Evolutionary conservation across 2,113 vertebrate genomes (phyloP).

Genomic region (Parus major): DNA sequence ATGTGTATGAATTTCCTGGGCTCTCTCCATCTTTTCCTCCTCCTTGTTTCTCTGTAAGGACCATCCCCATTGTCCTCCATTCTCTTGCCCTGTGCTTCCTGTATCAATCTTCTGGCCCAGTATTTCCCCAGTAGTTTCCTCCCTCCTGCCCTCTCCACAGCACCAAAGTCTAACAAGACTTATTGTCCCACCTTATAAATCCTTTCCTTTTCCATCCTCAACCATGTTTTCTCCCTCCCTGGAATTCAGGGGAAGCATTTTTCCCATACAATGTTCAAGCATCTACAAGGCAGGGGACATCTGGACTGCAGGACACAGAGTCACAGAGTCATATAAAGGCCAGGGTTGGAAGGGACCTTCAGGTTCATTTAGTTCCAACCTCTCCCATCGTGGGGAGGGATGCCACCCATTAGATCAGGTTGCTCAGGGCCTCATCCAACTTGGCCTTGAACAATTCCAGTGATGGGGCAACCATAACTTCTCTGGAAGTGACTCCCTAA

Average conservation of each 20-base stretch:
- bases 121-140: not conserved
- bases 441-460: not conserved
- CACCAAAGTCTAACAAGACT: not conserved
- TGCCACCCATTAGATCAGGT: not conserved
- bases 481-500: not conserved
- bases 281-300: not conserved
- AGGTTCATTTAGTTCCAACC: not conserved
- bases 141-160: not conserved
- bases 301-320: not conserved
- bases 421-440: not conserved
- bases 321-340: not conserved
- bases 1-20: rapidly evolving
- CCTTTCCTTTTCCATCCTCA: not conserved
- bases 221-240: not conserved
- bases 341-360: not conserved
- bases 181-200: not conserved
- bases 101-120: not conserved
- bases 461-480: not conserved
- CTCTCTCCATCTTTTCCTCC: not conserved
- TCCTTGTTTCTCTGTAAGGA: not conserved
- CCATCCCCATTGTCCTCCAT: not conserved
- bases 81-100: not conserved
- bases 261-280: not conserved
- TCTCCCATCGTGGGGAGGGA: not conserved
- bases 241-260: not conserved